Base-by-base conservation (phyloP, 2,113 vertebrate genomes). In the Tylochromis polylepis region DNA sequence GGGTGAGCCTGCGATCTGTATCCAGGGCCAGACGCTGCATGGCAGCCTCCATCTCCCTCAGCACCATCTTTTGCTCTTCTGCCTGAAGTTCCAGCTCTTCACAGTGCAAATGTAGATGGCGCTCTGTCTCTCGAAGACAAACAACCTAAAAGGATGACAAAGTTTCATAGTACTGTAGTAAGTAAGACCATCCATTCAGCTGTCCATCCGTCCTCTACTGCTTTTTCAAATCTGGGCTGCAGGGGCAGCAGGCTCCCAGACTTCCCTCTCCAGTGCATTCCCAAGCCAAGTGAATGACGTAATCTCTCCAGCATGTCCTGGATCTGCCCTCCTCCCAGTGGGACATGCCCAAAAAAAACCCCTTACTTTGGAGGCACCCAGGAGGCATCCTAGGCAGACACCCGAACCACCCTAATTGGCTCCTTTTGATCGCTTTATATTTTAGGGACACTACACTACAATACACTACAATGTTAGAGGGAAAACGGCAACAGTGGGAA, bases 1-100 rank as follows among this genome's bases (percentile, higher is more conserved):
- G 90, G 2, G 95, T 98, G 77, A 98, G 92, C 86, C 94, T 96
- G 57, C 96, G 95, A 92, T 99, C 97, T 86, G 95, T 96, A 27
- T 97, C 97, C 84, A 97, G 79, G 77, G 91, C 95, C 80, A 98
- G 80, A 3, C 93, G 96, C 87, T 98, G 97, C 89, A 98, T 83
- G 27, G 96, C 93, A 36, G 93, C 95, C 87, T 98, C 95, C 86
- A 98, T 89, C 89, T 97, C 95, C 65, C 59, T 87, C 77, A 97
- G 87, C 20, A 58, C 16, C 10, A 78, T 95, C 82, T 97, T 94
- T 85, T 92, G 95, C 81, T 98, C 97, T 11, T 41, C 78, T 12
- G 91, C 87, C 29, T 96, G 97, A 93, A 98, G 96, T 87, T 96
- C 89, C 49, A 97, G 91, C 89, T 98, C 98, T 91, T 97, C 93